Evolutionary conservation across 2,797 vertebrate species (phyloP), one percentile per base, ranked within the genome.

Genomic region (Malacoctenus gilli): DNA sequence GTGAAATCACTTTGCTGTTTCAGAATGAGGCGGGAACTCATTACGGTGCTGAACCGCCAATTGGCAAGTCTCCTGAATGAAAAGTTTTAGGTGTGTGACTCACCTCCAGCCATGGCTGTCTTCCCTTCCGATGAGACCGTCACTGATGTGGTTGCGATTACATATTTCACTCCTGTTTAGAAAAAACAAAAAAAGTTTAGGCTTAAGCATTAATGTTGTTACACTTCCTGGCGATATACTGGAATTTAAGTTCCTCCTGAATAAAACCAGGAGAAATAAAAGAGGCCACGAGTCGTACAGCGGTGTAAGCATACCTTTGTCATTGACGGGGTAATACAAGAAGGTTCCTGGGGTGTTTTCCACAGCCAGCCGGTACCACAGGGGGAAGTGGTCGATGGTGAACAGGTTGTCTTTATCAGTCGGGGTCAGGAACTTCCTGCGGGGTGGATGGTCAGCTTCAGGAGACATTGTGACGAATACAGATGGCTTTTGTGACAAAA

Each of bases 361-460:
- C 0, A 93, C 93, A 0, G 96, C 95, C 56, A 95, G 85, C 0
- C 96, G 94, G 81, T 98, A 99, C 96, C 96, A 99, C 59, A 97
- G 89, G 0, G 96, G 96, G 70, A 97, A 98, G 80, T 94, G 94
- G 64, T 97, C 96, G 65, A 95, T 80, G 28, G 95, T 97, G 87
- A 96, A 99, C 62, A 96, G 80, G 64, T 93, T 97, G 47, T 85
- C 85, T 68, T 95, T 94, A 10, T 99, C 94, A 1, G 65, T 63
- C 0, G 73, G 50, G 0, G 92, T 95, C 86, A 98, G 89, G 79
- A 98, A 98, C 70, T 78, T 93, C 71, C 96, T 98, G 82, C 42
- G 8, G 34, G 25, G 22, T 1, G 2, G 1, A 72, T 39, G 13
- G 1, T 32, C 8, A 14, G 8, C 6, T 4, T 47, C 9, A 28